Evolutionary conservation across 2,888 invertebrate species (phyloP), one percentile per base, ranked within the genome.

Genomic region (Carpatolechia fugitivella): DNA sequence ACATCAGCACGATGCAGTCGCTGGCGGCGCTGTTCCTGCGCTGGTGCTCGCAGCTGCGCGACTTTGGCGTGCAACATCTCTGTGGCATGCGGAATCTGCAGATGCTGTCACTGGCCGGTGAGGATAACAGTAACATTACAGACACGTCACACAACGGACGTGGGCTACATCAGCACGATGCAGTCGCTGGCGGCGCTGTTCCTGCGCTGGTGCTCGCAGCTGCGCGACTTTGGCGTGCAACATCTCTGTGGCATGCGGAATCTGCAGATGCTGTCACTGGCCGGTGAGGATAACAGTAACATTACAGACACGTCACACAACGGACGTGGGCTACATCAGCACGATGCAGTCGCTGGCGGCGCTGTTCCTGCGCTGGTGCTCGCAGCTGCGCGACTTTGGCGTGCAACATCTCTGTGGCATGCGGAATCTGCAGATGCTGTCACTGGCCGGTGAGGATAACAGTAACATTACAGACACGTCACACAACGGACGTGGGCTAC

Each of bases 211-310:
- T 24, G 24, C 24, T 24, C 24, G 24, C 24, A 24, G 24, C 24
- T 24, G 24, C 24, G 24, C 24, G 24, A 98, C 89, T 97, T 97
- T 76, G 97, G 98, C 62, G 93, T 98, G 62, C 98, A 98, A 81
- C 98, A 98, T 80, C 91, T 98, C 56, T 97, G 97, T 81, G 96
- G 96, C 63, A 98, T 98, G 98, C 93, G 97, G 70, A 96, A 96
- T 69, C 91, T 98, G 24, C 96, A 96, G 83, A 94, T 96, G 14
- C 92, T 98, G 40, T 98, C 98, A 0, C 88, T 98, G 61, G 98
- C 98, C 76, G 98, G 97, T 97, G n/a, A n/a, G n/a, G n/a, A n/a
- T n/a, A 80, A 82, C 66, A 3, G 8, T 8, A 24, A 3, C 6
- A 6, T 24, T 6, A 24, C 24, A 24, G 6, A 3, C 24, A 24